Evolutionary conservation across 2,888 invertebrate species (phyloP), one percentile per base, ranked within the genome.

Genomic region (Protula sp.): DNA sequence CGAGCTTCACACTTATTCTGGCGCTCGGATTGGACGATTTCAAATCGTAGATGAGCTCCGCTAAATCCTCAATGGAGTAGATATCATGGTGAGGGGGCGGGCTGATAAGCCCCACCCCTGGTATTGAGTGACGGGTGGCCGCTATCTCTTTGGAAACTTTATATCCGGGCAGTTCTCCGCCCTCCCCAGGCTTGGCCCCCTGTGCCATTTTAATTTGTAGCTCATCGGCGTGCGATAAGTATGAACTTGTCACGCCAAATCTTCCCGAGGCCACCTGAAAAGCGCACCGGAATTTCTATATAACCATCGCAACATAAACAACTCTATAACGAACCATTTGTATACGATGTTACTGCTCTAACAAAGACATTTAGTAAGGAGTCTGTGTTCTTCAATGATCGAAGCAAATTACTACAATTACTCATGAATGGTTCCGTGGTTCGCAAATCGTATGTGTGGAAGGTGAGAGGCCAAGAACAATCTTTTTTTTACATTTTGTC

Each of bases 11-110:
- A 29, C 95, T 95, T 72, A 99, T 92, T 64, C 97, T 85, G 0
- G 98, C 98, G 58, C 85, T 84, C 0, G 98, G 99, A 84, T 98
- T 99, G 64, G 97, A 92, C 76, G 93, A 94, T 82, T 99, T 99
- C 67, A 99, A 84, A 83, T 99, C 98, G 79, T 98, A 99, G 76
- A 99, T 98, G 58, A 99, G 85, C 94, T 99, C 94, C 0, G 98
- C 94, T 73, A 99, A 84, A 85, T 99, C 99, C 83, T 99, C 99
- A 78, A 99, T 99, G 55, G 95, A 97, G 84, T 99, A 99, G 82
- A 99, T 99, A 77, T 99, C 99, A 84, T 99, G 99, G 84, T 99
- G 99, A 1, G 99, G 99, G 9, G 99, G 98, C 3, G 99, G 99
- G 0, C 95, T 97, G 80, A 99, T 99, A 5, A 99, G 85, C 3